Conservation (phyloP, 2,797 vertebrate genomes). For the Cuculus canorus region DNA sequence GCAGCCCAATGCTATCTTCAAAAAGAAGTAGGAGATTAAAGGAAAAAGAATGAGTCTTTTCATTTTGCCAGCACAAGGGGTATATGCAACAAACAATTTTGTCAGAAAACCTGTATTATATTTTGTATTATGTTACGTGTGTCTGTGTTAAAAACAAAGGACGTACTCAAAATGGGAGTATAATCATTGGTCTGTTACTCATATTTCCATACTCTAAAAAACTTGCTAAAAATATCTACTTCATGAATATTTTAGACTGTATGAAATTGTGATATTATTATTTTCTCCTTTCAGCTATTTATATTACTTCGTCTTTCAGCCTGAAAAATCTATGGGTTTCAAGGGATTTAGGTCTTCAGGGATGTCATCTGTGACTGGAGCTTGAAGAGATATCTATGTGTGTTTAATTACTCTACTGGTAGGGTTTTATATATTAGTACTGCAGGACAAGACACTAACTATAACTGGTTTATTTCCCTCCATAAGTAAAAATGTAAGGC, state of each 20-base stretch:
- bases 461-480: not conserved
- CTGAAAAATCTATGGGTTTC: constrained; percentile 11
- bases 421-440: not conserved
- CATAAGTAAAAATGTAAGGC: not conserved
- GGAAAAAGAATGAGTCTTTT: not conserved
- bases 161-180: not conserved
- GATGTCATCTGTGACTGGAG: constrained; percentile 9
- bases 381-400: constrained; percentile 11
- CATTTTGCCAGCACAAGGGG: not conserved
- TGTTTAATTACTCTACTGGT: constrained; percentile 15
- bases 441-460: not conserved
- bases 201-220: not conserved
- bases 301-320: constrained; percentile 12
- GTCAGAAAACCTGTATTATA: not conserved
- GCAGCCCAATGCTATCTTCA: not conserved
- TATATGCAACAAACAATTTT: not conserved
- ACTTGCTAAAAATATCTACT: not conserved
- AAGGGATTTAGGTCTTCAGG: constrained; percentile 29
- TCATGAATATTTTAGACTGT: not conserved
- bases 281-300: constrained; percentile 19
- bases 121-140: not conserved
- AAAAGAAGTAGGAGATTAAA: constrained; percentile 5
- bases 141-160: not conserved
- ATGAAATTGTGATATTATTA: not conserved
- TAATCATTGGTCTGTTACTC: not conserved